Base-by-base conservation (phyloP, 1,140 invertebrate genomes). In the Brachionus angularis region DNA sequence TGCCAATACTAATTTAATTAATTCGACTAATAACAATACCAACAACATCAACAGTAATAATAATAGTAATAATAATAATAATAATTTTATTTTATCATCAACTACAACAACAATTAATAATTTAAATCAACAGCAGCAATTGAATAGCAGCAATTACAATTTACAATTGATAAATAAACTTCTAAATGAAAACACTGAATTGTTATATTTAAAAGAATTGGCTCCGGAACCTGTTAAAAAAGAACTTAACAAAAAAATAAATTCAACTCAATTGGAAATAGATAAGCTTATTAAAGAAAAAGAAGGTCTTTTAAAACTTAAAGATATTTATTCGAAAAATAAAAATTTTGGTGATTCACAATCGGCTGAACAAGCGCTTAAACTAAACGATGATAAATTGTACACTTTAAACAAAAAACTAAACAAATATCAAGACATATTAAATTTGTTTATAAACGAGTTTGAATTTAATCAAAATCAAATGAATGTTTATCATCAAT, bases 251-350 rank as follows among this genome's bases (percentile, higher is more conserved):
- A 36, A 53, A 39, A 50, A 70, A 52, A 50, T 70, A n/a, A n/a
- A 29, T 0, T 7, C 7, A 27, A 16, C 34, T 8, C 23, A 52
- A 5, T 5, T 12, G 0, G 67, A 70, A 16, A 27, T 70, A 4
- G 67, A 70, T 5, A 70, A 70, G 25, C 46, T 52, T 12, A 27
- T 39, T 29, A 70, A 70, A 25, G 67, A 50, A 8, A 42, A 47
- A 12, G 47, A 52, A 53, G 67, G 67, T 14, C 33, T 70, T 0
- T 18, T 50, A 0, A 70, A 70, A 18, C 21, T 70, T 1, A 70
- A 50, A 29, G 46, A 50, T 2, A 50, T 70, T 27, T 70, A 50
- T 18, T 25, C 33, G n/a, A 50, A 49, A 23, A 70, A 70, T 18
- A 18, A 50, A 39, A 70, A 70, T 2, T 70, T 70, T 14, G 67